Base-by-base conservation (phyloP, 2,888 invertebrate species). In the Eilema sororculum region DNA sequence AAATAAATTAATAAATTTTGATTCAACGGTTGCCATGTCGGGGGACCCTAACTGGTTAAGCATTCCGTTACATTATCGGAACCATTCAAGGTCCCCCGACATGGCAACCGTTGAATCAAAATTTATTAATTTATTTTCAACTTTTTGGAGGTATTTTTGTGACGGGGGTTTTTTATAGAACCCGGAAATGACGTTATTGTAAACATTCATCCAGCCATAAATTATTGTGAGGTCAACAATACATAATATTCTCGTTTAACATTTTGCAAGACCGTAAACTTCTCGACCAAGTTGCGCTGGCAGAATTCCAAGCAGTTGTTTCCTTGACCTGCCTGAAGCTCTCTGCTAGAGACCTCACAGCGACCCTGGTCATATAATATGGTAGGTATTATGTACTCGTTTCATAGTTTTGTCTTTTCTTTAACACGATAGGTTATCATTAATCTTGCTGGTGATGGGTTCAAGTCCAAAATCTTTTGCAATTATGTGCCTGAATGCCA, bases 311-410 rank as follows among this genome's bases (percentile, higher is more conserved):
- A 85, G 73, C 80, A 3, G 69, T 79, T 74, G 68, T 85, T 81
- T 83, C 90, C 91, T 90, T 91, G 90, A 90, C 90, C 90, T 76
- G 78, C 76, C 73, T 76, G 69, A 71, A 80, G 76, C 78, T 82
- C 83, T 83, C 83, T 70, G 82, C 77, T 79, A 52, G 81, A 82
- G 80, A 84, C 81, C 82, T 77, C 74, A 82, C 77, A 83, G 69
- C 86, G 74, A 68, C 81, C 75, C 72, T 75, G 78, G 77, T 76
- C 69, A 75, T 71, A 79, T 73, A 81, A 69, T 61, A 79, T 78
- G 77, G 77, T 69, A 65, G 77, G 77, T 69, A 65, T 69, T 77
- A 81, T 80, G 76, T 69, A 74, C 73, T 37, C 77, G 75, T 84
- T 83, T 82, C 79, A 71, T 72, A 80, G 76, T 67, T 52, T 12